These are phyloP conservation scores for Enteromius fasciolatus DNA, from an alignment of 2,797 vertebrate species.

Conservation along the genomic window DNA sequence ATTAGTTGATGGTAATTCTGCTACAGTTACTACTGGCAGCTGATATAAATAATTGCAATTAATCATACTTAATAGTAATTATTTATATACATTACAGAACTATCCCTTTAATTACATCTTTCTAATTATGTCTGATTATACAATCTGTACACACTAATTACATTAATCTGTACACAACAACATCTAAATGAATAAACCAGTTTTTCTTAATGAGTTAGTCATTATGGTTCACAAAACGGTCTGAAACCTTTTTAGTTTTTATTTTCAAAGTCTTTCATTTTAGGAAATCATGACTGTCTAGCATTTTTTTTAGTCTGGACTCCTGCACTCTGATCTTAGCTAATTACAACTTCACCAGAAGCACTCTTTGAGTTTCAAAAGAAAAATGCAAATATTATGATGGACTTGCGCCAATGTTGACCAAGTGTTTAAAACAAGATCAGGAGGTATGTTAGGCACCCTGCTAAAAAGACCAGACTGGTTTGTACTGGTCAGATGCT, in stretches of 20 bases:
- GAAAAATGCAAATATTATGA: conserved; percentile 27
- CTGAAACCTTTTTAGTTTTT: background rate
- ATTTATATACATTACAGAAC: no score
- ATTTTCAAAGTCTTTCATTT: background rate
- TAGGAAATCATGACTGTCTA: background rate
- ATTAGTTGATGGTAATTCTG: no score
- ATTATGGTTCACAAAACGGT: background rate
- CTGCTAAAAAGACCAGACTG: background rate
- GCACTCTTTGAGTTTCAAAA: background rate
- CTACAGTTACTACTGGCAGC: no score
- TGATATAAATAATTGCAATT: no score
- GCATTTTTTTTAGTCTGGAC: background rate
- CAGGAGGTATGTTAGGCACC: background rate
- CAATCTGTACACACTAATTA: background rate
- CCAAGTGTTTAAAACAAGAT: conserved; percentile 27
- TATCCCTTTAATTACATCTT: background rate
- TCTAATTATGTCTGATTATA: background rate
- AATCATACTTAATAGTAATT: no score
- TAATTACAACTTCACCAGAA: conserved; percentile 5
- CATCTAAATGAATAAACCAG: background rate
- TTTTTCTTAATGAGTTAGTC: background rate
- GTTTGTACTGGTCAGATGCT: background rate
- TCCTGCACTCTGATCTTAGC: background rate
- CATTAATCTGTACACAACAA: background rate
- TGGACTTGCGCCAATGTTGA: background rate